Percentiles rank a stretch among this genome's conserved stretches.
phyloP scores from a whole-genome alignment of 37 sponge, comb jelly and placozoan genomes.

The Haliclona indistincta region DNA sequence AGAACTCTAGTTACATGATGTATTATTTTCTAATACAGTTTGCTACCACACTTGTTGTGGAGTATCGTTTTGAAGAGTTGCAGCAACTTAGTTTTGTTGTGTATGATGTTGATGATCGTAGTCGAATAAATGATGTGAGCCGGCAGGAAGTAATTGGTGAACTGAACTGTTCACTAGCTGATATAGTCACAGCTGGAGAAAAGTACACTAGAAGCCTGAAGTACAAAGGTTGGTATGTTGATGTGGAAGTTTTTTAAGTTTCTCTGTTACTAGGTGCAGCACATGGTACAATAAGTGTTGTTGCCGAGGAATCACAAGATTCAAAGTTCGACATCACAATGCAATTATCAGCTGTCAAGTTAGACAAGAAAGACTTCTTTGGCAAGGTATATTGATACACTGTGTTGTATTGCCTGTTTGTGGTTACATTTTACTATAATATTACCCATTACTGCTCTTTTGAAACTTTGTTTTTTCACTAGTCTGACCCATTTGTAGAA shows the following conservation, averaged over 20 bases:
- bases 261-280: constrained; percentile 32
- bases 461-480: background rate
- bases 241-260: background rate
- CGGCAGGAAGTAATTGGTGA: constrained; percentile 80
- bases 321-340: constrained; percentile 70
- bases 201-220: constrained; percentile 53
- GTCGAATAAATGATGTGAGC: constrained; percentile 44
- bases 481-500: constrained; percentile 95
- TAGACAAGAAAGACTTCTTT: constrained; percentile 97
- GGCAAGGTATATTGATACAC: constrained; percentile 68
- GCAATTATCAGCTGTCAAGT: constrained; percentile 71
- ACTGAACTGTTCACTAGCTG: constrained; percentile 73
- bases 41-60: constrained; percentile 74
- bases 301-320: constrained; percentile 77
- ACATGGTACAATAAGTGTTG: constrained; percentile 63
- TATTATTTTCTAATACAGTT: constrained; percentile 49
- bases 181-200: constrained; percentile 77
- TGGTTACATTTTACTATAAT: background rate
- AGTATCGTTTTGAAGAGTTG: constrained; percentile 94
- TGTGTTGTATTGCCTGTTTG: background rate
- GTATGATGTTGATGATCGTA: constrained; percentile 77
- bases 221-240: constrained; percentile 38
- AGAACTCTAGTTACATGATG: background rate
- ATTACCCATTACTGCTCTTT: background rate
- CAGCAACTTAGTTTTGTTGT: constrained; percentile 83